Conservation (phyloP, 2,888 invertebrate species). For the Caenorhabditis sp. region DNA sequence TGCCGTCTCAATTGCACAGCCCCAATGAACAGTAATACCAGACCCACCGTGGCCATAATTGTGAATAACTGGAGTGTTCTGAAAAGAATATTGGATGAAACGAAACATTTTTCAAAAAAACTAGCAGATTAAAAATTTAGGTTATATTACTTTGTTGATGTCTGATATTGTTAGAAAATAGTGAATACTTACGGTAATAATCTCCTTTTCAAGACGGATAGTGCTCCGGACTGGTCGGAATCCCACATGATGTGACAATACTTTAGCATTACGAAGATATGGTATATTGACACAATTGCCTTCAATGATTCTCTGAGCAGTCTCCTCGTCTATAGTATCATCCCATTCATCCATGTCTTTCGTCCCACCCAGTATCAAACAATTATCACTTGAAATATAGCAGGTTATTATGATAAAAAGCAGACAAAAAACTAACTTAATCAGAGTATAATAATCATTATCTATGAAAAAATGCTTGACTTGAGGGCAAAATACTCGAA, state of each 20-base stretch:
- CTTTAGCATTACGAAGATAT: slow-evolving; percentile 75
- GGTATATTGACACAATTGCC: slow-evolving; percentile 78
- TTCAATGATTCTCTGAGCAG: slow-evolving; percentile 77
- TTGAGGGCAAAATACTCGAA: slow-evolving; percentile 74
- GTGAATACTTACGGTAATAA: too few relatives aligned
- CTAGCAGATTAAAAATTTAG: too few relatives aligned
- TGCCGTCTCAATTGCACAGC: slow-evolving; percentile 80
- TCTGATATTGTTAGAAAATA: too few relatives aligned
- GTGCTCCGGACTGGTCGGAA: slow-evolving; percentile 79
- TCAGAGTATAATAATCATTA: slow-evolving; percentile 80
- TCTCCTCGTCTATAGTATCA: slow-evolving; percentile 74
- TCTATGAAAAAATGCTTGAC: slow-evolving; percentile 75
- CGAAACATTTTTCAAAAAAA: too few relatives aligned
- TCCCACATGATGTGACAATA: slow-evolving; percentile 79
- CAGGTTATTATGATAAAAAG: too few relatives aligned
- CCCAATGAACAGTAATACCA: slow-evolving; percentile 83
- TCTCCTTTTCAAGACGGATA: slow-evolving; percentile 78
- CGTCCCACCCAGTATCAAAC: slow-evolving; percentile 82
- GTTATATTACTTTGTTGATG: too few relatives aligned
- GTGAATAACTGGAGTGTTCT: slow-evolving; percentile 75
- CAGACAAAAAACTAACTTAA: slow-evolving; percentile 66
- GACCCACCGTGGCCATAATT: slow-evolving; percentile 87
- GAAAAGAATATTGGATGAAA: too few relatives aligned
- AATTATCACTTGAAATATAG: slow-evolving; percentile 38
- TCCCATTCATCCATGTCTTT: slow-evolving; percentile 79